phyloP scores from a whole-genome alignment of 2,113 vertebrate genomes.

The Monarcha castaneiventris region DNA sequence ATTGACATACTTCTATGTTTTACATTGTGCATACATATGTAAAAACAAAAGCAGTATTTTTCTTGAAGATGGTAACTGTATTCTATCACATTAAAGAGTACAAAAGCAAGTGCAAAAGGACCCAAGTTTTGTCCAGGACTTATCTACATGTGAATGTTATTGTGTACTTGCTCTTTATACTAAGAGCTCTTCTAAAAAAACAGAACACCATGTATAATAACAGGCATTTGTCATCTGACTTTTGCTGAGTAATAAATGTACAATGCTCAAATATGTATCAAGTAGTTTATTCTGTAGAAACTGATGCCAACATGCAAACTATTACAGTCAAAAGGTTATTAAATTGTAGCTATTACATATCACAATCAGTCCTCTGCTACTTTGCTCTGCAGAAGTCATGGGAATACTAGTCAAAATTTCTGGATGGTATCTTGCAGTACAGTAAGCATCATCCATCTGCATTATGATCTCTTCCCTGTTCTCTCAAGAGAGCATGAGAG shows the following conservation, averaged over 20 bases:
- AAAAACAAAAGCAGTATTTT: neutral
- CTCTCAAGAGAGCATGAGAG: neutral
- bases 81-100: neutral
- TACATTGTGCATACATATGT: neutral
- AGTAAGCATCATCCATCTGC: too few relatives aligned
- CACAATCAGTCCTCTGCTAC: neutral
- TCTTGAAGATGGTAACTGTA: neutral
- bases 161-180: neutral
- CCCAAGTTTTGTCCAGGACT: neutral
- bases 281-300: neutral
- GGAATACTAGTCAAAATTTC: neutral
- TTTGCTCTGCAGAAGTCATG: neutral
- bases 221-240: neutral
- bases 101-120: neutral
- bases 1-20: neutral
- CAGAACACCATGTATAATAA: neutral
- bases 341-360: neutral
- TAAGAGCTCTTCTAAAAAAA: neutral
- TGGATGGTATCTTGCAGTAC: neutral
- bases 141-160: neutral
- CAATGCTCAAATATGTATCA: neutral
- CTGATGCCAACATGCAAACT: neutral
- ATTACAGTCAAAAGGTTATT: neutral
- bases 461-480: neutral
- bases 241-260: neutral